Evolutionary conservation across 2,113 vertebrate species (phyloP).

Genomic region (Brevimyrus niger): DNA sequence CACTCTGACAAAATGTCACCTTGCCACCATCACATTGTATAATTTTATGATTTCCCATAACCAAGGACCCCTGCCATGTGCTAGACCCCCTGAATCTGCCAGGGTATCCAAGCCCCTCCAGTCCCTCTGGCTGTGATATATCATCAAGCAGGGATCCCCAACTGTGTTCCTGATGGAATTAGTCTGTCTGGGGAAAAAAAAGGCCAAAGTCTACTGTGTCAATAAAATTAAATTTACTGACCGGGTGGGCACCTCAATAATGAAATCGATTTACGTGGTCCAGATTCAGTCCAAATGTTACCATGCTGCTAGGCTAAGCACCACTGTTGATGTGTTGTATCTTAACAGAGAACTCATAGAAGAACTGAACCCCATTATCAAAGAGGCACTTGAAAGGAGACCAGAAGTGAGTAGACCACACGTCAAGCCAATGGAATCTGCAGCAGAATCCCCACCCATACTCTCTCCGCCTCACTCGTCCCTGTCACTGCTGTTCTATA

Average conservation of each 20-base stretch:
- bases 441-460: background rate
- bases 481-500: background rate
- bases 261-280: background rate
- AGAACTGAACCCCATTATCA: slow-evolving; percentile 97
- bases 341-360: slow-evolving; percentile 86
- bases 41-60: background rate
- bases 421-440: too few species aligned
- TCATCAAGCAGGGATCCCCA: background rate
- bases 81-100: background rate
- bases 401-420: slow-evolving; percentile 77
- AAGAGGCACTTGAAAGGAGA: slow-evolving; percentile 97
- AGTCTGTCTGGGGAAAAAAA: too few species aligned
- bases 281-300: background rate
- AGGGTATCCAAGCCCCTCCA: background rate
- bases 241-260: background rate
- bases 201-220: background rate
- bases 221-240: background rate
- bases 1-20: background rate
- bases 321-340: slow-evolving; percentile 14
- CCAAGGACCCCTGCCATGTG: background rate
- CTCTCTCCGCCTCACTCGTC: background rate
- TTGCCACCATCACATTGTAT: background rate
- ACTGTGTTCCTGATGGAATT: background rate
- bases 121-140: background rate
- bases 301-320: background rate